Base-by-base conservation (phyloP, 2,888 invertebrate species). In the Dinocampus coccinellae region DNA sequence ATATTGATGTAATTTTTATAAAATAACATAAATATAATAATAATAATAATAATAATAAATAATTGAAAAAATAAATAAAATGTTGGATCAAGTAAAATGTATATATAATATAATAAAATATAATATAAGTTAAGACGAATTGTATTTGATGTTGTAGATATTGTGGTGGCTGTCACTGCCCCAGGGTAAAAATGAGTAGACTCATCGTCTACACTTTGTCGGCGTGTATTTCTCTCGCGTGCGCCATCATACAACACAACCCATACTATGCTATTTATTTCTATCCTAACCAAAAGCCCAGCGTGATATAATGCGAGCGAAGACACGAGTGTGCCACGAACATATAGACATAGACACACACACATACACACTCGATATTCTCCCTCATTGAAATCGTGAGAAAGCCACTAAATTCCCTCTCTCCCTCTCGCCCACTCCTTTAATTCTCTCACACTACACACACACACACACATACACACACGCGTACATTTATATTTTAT, bases 361-460 rank as follows among this genome's bases (percentile, higher is more conserved):
- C n/a, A n/a, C n/a, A n/a, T n/a, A n/a, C n/a, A n/a, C n/a, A n/a
- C n/a, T n/a, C n/a, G n/a, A n/a, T n/a, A n/a, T 58, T n/a, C 9
- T 11, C 24, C 13, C 39, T 69, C 69, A 76, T 76, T 70, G 73
- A 69, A 73, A 76, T 76, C 76, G 76, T 76, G 76, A 74, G 76
- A 76, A 76, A 69, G 69, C n/a, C n/a, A n/a, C n/a, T n/a, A n/a
- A n/a, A n/a, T n/a, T n/a, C n/a, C n/a, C n/a, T n/a, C n/a, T n/a
- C n/a, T n/a, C n/a, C n/a, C n/a, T n/a, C n/a, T n/a, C n/a, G n/a
- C n/a, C n/a, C n/a, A n/a, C n/a, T n/a, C n/a, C n/a, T n/a, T n/a
- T n/a, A n/a, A n/a, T n/a, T 52, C 34, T 39, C 47, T n/a, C n/a
- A 16, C 33, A 22, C 69, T 62, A 24, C 22, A 61, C 34, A 13